Percentiles rank a stretch among this genome's conserved stretches.
These are phyloP conservation scores for Andrena bucephala DNA, from an alignment of 2,888 invertebrate species.

Conservation along the genomic window DNA sequence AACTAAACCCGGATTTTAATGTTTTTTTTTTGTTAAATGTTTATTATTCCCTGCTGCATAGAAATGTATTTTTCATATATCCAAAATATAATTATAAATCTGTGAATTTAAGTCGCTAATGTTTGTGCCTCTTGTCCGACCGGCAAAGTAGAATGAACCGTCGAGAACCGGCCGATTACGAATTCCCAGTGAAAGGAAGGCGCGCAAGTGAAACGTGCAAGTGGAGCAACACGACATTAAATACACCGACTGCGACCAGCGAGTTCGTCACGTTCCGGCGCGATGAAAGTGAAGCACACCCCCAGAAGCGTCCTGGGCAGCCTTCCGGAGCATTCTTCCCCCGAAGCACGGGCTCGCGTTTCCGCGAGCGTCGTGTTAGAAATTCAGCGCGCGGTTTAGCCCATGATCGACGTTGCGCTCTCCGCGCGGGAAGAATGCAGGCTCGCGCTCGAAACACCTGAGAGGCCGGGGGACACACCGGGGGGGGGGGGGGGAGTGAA, in stretches of 20 bases:
- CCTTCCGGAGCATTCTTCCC: background rate
- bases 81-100: no score
- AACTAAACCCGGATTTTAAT: no score
- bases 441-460: constrained; percentile 22
- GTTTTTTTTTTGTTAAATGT: no score
- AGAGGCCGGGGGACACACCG: background rate
- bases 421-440: background rate
- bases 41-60: no score
- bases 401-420: constrained; percentile 26
- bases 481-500: constrained; percentile 17
- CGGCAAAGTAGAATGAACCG: no score
- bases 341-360: constrained; percentile 4
- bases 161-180: background rate
- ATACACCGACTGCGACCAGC: background rate
- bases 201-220: no score
- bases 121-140: no score
- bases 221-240: background rate
- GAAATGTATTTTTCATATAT: no score
- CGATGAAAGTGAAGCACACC: constrained; percentile 18
- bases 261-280: constrained; percentile 1
- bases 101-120: no score
- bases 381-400: constrained; percentile 45
- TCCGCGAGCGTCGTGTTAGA: constrained; percentile 16
- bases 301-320: no score
- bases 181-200: background rate